Percentiles rank a stretch among this genome's conserved stretches.
These are phyloP conservation scores for Cantharis flavilabris DNA, from an alignment of 2,888 invertebrate species.

Conservation along the genomic window DNA sequence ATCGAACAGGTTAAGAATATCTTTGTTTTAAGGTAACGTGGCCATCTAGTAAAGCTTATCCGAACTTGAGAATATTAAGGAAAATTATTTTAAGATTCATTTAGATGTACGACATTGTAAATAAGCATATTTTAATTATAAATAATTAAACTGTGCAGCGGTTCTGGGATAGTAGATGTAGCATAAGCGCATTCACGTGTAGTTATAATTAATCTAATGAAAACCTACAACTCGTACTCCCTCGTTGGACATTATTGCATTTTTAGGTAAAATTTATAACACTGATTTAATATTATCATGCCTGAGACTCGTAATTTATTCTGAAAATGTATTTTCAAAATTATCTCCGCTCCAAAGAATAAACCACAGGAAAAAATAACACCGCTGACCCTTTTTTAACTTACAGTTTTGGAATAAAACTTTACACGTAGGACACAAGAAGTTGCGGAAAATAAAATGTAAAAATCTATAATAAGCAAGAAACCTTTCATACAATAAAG, in stretches of 20 bases:
- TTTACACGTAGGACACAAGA: neutral
- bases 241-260: neutral
- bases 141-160: conserved; percentile 23
- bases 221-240: conserved; percentile 36
- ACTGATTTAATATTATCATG: neutral
- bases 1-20: conserved; percentile 48
- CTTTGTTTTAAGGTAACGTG: conserved; percentile 45
- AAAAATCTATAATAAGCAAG: conserved; percentile 5
- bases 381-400: neutral
- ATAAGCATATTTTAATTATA: conserved; percentile 36
- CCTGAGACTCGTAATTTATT: neutral
- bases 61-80: conserved; percentile 16
- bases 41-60: conserved; percentile 46
- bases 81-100: neutral
- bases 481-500: conserved; percentile 15
- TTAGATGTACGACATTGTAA: conserved; percentile 14
- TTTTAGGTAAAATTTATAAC: neutral
- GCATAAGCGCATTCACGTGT: conserved; percentile 52
- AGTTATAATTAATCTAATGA: conserved; percentile 52
- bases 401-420: neutral
- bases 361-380: neutral
- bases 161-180: conserved; percentile 26
- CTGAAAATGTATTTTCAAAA: neutral
- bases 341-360: neutral
- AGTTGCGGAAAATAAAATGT: neutral